Conservation (phyloP, 2,888 invertebrate genomes). For the Synanthedon formicaeformis region DNA sequence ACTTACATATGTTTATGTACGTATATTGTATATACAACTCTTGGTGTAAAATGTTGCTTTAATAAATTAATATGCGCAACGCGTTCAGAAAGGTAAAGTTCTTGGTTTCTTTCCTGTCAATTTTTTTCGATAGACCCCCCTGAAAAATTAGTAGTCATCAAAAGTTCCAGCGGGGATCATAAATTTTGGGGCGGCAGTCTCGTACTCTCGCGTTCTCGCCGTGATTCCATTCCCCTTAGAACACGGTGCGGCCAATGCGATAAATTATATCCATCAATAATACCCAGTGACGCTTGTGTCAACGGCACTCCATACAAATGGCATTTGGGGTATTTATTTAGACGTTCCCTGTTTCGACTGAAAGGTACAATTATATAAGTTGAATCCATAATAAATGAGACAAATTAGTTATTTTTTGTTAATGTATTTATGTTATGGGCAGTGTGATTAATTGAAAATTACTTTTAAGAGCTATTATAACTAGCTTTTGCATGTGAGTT, state of each 20-base stretch:
- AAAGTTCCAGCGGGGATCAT: conserved; percentile 47
- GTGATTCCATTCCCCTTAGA: conserved; percentile 57
- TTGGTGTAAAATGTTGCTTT: no score
- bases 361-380: conserved; percentile 22
- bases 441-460: no score
- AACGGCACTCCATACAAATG: conserved; percentile 45
- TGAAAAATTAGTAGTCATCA: conserved; percentile 60
- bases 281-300: conserved; percentile 48
- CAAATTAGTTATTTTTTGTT: no score
- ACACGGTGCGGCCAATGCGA: conserved; percentile 40
- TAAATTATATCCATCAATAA: conserved; percentile 66
- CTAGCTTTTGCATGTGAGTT: no score
- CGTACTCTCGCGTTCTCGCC: conserved; percentile 26
- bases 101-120: conserved; percentile 18
- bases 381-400: conserved; percentile 28
- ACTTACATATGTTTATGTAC: no score
- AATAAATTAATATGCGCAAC: conserved; percentile 28
- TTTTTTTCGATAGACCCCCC: conserved; percentile 27
- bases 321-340: conserved; percentile 33
- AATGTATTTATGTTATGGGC: no score
- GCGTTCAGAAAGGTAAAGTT: conserved; percentile 22
- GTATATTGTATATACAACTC: no score
- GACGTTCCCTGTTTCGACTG: conserved; percentile 9
- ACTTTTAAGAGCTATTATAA: no score
- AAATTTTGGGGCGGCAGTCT: conserved; percentile 47